Conservation (phyloP, 2,888 invertebrate species). For the Pterobdella sp. region DNA sequence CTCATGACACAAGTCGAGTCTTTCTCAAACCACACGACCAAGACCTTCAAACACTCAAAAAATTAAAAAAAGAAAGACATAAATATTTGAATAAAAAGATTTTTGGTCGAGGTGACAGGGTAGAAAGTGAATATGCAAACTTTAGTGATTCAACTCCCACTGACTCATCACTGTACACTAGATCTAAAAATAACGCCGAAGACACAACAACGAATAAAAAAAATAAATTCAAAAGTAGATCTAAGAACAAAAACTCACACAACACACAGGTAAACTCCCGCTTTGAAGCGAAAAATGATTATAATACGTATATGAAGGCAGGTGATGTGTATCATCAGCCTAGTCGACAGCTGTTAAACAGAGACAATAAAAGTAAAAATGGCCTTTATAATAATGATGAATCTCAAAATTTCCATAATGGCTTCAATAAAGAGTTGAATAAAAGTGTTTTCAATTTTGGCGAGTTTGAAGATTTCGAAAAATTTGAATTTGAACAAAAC, state of each 20-base stretch:
- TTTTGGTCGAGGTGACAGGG: neutral
- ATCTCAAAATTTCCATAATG: too few relatives aligned
- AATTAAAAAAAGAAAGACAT: conserved; percentile 9
- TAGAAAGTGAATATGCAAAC: neutral
- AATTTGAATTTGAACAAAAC: neutral
- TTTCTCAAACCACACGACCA: conserved; percentile 26
- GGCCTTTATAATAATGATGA: neutral
- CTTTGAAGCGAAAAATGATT: neutral
- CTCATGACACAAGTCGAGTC: conserved; percentile 28
- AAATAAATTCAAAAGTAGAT: neutral
- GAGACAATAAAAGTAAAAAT: neutral
- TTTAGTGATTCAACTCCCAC: neutral
- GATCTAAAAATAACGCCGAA: neutral
- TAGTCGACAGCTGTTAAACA: neutral
- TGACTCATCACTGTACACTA: neutral
- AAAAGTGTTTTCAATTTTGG: too few relatives aligned
- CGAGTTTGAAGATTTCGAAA: neutral
- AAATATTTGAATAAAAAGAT: conserved; percentile 11
- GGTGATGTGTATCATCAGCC: neutral
- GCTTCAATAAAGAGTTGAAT: too few relatives aligned
- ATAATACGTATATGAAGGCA: neutral
- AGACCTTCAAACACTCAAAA: conserved; percentile 9
- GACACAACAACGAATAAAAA: neutral
- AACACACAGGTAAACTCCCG: neutral
- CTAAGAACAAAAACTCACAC: neutral